Evolutionary conservation across 2,888 invertebrate species (phyloP), one percentile per base, ranked within the genome.

Genomic region (Thymelicus acteon): DNA sequence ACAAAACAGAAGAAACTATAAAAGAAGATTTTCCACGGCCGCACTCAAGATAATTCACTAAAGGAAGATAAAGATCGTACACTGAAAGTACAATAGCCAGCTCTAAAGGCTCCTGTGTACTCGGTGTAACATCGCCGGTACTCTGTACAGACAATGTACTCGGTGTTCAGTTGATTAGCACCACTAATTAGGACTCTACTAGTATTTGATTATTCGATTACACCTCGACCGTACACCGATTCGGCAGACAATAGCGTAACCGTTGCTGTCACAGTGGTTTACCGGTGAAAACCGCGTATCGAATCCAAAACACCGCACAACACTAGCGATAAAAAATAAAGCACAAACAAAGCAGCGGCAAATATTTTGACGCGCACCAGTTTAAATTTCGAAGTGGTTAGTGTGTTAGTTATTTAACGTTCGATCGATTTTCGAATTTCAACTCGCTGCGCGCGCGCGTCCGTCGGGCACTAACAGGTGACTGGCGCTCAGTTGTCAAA

Each of bases 381-480:
- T 83, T 83, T 78, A 77, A 78, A 84, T 85, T 83, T 77, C 72
- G 72, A 75, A 72, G 72, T 60, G 78, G 76, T 89, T 88, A 88
- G 82, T 88, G 80, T 77, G 77, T 88, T 87, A 86, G 80, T 85
- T 78, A 31, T 79, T 84, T 78, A 62, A 49, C 24, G 63, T 69
- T 74, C 82, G 76, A 84, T 87, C 83, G 84, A 77, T 85, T 87
- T 84, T 85, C 78, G 78, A 78, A 79, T 84, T 82, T 75, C 66
- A 70, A 62, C 68, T 67, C 63, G 67, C 71, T 73, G 86, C 90
- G 89, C 91, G 92, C 84, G 90, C 90, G 88, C 80, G 78, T 76
- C 75, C 79, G 81, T 83, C 90, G 90, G 86, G 80, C 80, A 88
- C 87, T 85, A 80, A 85, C 93, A 93, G 93, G 92, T 92, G 92